phyloP scores from a whole-genome alignment of 2,888 invertebrate species.

The Quadroppia sp. region DNA sequence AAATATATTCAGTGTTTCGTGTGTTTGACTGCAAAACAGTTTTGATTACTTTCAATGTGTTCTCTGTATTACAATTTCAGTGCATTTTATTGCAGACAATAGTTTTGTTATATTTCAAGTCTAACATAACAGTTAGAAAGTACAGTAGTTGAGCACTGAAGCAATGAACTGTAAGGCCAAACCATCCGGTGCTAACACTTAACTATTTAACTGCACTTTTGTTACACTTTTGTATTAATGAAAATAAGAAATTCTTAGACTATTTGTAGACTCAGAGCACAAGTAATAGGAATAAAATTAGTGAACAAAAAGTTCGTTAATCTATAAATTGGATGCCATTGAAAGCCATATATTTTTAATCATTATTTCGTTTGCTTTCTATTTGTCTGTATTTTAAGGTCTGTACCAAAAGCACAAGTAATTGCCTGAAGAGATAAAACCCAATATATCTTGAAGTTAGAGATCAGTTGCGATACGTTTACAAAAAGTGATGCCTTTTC shows the following conservation, averaged over 20 bases:
- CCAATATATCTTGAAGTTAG: background rate
- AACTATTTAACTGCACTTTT: constrained; percentile 34
- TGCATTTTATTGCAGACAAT: constrained; percentile 16
- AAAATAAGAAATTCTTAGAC: constrained; percentile 28
- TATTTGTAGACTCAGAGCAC: constrained; percentile 11
- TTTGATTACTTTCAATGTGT: background rate
- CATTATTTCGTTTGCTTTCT: background rate
- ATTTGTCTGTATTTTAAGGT: background rate
- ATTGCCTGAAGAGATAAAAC: constrained; percentile 28
- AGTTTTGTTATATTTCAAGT: constrained; percentile 10
- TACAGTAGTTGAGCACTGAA: background rate
- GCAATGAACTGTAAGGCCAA: constrained; percentile 31
- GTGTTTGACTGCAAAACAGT: background rate
- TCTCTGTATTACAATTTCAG: background rate
- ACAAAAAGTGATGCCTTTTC: background rate
- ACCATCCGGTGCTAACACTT: constrained; percentile 33
- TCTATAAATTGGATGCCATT: background rate
- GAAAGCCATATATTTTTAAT: constrained; percentile 28
- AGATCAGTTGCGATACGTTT: constrained; percentile 19
- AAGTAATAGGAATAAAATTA: constrained; percentile 24
- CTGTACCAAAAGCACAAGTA: background rate
- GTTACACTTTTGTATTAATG: constrained; percentile 31
- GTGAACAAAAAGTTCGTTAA: constrained; percentile 22
- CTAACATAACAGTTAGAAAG: constrained; percentile 13
- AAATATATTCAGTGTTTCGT: constrained; percentile 4